Conservation (phyloP, 2,113 vertebrate species). For the Puma concolor region DNA sequence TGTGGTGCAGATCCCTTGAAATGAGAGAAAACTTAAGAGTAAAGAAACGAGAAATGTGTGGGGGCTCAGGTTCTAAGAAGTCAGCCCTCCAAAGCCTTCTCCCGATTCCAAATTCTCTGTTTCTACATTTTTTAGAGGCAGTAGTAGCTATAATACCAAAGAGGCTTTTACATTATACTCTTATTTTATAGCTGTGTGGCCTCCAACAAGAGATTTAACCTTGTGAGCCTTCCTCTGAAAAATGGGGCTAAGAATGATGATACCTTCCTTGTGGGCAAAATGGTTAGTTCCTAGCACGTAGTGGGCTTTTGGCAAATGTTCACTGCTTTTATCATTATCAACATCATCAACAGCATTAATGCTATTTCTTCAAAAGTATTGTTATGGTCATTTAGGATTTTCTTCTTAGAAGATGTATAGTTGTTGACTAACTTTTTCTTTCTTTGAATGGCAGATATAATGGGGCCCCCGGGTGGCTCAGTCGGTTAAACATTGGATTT, state of each 20-base stretch:
- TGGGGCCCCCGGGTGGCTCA: too few species aligned
- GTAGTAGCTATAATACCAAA: background rate
- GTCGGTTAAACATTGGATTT: too few species aligned
- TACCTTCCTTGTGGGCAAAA: background rate
- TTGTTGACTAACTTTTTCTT: background rate
- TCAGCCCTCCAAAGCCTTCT: background rate
- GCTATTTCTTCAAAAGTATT: background rate
- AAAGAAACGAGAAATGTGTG: background rate
- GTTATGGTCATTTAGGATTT: background rate
- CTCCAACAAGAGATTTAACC: background rate
- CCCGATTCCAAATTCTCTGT: background rate
- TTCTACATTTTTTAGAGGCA: background rate
- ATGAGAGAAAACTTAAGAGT: background rate
- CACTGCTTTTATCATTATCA: background rate
- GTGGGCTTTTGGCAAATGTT: background rate
- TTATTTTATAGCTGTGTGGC: background rate
- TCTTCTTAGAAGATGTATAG: background rate
- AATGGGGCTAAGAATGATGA: background rate
- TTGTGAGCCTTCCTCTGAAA: background rate
- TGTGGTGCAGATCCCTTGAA: background rate
- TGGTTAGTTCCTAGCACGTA: background rate
- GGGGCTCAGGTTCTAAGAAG: background rate
- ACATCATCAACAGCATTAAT: background rate
- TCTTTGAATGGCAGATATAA: background rate
- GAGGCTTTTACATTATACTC: background rate